These are phyloP conservation scores for Myotis planiceps DNA, from an alignment of 2,797 vertebrate genomes.

Conservation along the genomic window DNA sequence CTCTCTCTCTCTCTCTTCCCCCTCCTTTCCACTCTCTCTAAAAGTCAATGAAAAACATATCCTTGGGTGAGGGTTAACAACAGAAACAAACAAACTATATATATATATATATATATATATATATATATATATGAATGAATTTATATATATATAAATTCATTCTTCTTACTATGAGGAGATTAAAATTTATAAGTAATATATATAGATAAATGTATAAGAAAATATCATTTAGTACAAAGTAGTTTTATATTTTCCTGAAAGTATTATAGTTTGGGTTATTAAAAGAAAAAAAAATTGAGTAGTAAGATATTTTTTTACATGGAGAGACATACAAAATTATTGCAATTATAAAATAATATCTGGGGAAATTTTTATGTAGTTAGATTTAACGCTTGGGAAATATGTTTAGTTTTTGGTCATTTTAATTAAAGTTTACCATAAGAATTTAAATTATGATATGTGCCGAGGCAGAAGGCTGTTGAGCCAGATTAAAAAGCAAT, in stretches of 20 bases:
- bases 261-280: background rate
- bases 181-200: background rate
- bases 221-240: background rate
- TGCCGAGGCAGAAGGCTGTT: background rate
- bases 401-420: background rate
- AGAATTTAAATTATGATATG: conserved; percentile 9
- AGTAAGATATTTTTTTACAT: background rate
- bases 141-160: background rate
- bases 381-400: background rate
- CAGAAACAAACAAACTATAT: background rate
- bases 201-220: background rate
- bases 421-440: background rate
- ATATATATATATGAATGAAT: too few relatives aligned
- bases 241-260: background rate
- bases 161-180: background rate
- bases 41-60: background rate
- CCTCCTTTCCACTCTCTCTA: background rate
- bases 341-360: background rate
- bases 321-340: background rate
- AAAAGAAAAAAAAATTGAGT: background rate
- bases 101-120: background rate
- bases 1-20: background rate
- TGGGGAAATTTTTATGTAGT: background rate
- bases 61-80: background rate
- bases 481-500: conserved; percentile 43